Conservation (phyloP, 2,797 vertebrate species). For the Myotis pilosus region DNA sequence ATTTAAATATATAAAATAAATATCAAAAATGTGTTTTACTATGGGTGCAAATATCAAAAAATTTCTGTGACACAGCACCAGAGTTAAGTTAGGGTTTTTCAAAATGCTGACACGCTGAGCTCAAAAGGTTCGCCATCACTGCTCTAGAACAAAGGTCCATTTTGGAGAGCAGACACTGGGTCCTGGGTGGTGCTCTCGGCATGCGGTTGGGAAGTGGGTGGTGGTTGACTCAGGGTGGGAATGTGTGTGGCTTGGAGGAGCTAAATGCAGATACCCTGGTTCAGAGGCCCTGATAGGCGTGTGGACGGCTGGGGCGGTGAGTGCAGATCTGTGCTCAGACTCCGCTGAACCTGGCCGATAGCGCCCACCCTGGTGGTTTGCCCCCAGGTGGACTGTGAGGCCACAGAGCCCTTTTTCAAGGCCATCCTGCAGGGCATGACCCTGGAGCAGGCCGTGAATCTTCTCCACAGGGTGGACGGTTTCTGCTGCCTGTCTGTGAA, state of each 20-base stretch:
- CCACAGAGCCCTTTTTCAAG: conserved; percentile 83
- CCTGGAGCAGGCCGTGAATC: conserved; percentile 89
- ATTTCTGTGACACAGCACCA: too few species aligned
- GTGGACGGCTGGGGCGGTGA: not conserved
- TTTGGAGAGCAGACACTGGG: not conserved
- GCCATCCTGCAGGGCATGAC: conserved; percentile 91
- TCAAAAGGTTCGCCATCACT: too few species aligned
- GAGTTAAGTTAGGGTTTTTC: too few species aligned
- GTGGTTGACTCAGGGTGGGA: fast-evolving
- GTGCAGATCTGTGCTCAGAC: fast-evolving
- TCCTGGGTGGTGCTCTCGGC: not conserved
- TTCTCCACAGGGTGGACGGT: conserved; percentile 87
- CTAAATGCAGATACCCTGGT: fast-evolving
- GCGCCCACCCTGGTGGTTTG: not conserved
- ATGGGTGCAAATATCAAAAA: too few species aligned
- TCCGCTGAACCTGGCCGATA: not conserved
- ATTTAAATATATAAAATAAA: too few species aligned
- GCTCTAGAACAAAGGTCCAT: not conserved
- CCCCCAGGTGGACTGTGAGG: conserved; percentile 88
- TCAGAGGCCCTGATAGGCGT: not conserved
- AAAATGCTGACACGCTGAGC: too few species aligned
- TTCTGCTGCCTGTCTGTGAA: conserved; percentile 90
- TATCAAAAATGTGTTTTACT: too few species aligned
- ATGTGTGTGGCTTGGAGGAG: fast-evolving
- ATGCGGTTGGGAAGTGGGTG: not conserved